A percentile compares a stretch with the other conserved stretches of the same genome.
Evolutionary conservation across 2,797 vertebrate genomes (phyloP).

Genomic region (Glyptemys insculpta): DNA sequence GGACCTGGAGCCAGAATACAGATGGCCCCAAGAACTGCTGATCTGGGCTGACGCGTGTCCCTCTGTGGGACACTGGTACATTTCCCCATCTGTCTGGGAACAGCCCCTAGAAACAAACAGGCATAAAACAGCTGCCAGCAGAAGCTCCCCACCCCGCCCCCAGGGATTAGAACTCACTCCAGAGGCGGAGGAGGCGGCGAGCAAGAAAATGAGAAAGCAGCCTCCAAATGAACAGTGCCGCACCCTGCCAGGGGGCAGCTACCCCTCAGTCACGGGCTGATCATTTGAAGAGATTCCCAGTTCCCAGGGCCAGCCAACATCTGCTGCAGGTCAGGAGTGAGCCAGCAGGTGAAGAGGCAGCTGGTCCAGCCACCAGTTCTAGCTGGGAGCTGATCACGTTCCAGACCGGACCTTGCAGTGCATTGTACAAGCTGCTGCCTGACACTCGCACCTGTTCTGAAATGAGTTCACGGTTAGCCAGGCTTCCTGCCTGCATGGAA

Average conservation of each 20-base stretch:
- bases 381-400: neutral
- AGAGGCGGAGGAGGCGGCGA: too few species aligned
- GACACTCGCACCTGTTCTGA: neutral
- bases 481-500: neutral
- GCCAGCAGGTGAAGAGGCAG: too few species aligned
- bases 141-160: too few species aligned
- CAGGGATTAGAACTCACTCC: too few species aligned
- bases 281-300: neutral
- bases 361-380: neutral
- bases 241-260: neutral
- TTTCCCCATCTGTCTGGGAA: neutral
- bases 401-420: neutral
- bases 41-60: too few species aligned
- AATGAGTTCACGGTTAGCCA: neutral
- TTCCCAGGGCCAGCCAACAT: neutral
- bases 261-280: too few species aligned
- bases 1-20: neutral
- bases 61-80: too few species aligned
- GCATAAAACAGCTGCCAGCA: too few species aligned
- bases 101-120: neutral
- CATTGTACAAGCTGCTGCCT: neutral
- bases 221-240: neutral
- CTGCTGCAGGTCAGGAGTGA: neutral
- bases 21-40: too few species aligned
- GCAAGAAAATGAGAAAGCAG: neutral